Base-by-base conservation (phyloP, 2,888 invertebrate genomes). In the Hydriomena furcata region DNA sequence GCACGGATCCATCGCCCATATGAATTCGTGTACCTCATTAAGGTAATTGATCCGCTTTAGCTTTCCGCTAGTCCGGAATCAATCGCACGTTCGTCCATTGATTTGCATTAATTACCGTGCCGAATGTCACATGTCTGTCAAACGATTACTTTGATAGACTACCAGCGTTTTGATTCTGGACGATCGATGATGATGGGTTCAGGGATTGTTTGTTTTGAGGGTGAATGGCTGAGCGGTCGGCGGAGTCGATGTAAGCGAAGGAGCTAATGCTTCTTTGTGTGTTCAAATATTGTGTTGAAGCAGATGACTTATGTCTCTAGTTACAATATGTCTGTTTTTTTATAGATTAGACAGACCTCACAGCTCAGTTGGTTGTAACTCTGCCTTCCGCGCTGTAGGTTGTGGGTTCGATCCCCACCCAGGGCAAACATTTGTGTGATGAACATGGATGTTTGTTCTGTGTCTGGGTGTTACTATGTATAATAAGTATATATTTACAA, bases 11-110 rank as follows among this genome's bases (percentile, higher is more conserved):
- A 45, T 55, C 57, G 52, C 42, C 49, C 44, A 52, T 85, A 84
- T 79, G 80, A 79, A 80, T 81, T 76, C 84, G 73, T 74, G 71
- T 66, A 80, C 82, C 86, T 89, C 86, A 89, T 90, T 89, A 89
- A 73, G 83, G 80, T 89, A 89, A 89, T 88, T 89, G 87, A 90
- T 89, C 88, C 79, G 87, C 84, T 87, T 83, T 79, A 80, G 87
- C 84, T 86, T 83, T 79, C 83, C 80, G 77, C 78, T 79, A 78
- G 54, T 51, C 45, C 44, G 24, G 53, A 61, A 65, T 65, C 65
- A 65, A 63, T 63, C 60, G 61, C 81, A 86, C 84, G 82, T 81
- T 79, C 81, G 82, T 81, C 80, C 81, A 84, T 82, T 84, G 86
- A 87, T 89, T 88, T 88, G 83, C 87, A 89, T 90, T 88, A 84